Conservation (phyloP, 2,113 vertebrate species). For the Chionodraco myersi region DNA sequence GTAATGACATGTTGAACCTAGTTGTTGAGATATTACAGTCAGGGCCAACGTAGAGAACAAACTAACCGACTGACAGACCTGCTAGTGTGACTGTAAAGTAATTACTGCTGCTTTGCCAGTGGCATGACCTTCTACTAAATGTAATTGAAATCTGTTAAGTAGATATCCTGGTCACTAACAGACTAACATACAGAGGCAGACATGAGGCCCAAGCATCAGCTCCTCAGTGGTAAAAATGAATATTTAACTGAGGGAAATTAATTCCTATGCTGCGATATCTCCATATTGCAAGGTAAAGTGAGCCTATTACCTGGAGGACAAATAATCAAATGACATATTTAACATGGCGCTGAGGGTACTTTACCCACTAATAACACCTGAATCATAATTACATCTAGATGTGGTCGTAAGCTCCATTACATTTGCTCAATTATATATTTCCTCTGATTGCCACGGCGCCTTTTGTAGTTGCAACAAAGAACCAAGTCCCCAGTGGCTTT, state of each 20-base stretch:
- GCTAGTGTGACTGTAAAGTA: background rate
- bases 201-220: conserved; percentile 9
- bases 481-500: conserved; percentile 27
- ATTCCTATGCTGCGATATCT: conserved; percentile 44
- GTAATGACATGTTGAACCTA: background rate
- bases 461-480: conserved; percentile 38
- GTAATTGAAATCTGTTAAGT: conserved; percentile 8
- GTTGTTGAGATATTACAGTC: background rate
- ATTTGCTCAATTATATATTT: conserved; percentile 61
- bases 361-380: conserved; percentile 51
- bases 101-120: background rate
- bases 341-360: conserved; percentile 49
- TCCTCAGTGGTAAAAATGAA: background rate
- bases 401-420: conserved; percentile 46
- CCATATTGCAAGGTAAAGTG: conserved; percentile 51
- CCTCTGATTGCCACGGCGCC: conserved; percentile 20
- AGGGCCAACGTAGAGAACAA: background rate
- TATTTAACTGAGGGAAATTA: conserved; percentile 22
- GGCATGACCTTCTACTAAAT: background rate
- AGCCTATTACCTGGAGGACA: conserved; percentile 57
- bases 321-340: conserved; percentile 68
- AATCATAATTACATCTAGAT: conserved; percentile 65
- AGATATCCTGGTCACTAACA: conserved; percentile 3
- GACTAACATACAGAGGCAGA: conserved; percentile 3
- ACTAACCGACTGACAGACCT: background rate